phyloP scores from a whole-genome alignment of 2,797 vertebrate species.

The Sciurus vulgaris region DNA sequence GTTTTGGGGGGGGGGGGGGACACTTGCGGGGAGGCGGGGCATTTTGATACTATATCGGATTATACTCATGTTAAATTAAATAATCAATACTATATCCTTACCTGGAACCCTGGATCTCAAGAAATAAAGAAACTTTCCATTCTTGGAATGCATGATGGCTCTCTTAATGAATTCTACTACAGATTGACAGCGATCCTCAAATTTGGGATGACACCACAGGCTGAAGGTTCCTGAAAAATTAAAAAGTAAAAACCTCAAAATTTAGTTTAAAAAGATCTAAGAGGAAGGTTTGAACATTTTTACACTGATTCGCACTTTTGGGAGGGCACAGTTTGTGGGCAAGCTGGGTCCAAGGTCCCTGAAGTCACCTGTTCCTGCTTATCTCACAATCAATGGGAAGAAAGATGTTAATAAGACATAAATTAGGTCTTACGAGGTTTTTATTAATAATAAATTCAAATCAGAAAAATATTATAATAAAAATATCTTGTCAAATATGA shows the following conservation, averaged over 20 bases:
- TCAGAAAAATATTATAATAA: conserved; percentile 39
- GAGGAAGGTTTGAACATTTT: conserved; percentile 22
- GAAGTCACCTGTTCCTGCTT: background rate
- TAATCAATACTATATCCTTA: conserved; percentile 79
- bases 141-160: conserved; percentile 99
- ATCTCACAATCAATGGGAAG: background rate
- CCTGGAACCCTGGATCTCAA: conserved; percentile 97
- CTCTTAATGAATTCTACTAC: conserved; percentile 99
- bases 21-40: too few relatives aligned
- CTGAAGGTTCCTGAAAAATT: conserved; percentile 92
- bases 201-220: conserved; percentile 95
- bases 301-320: background rate
- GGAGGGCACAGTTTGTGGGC: background rate
- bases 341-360: background rate
- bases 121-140: conserved; percentile 98
- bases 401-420: background rate
- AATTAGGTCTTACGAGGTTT: conserved; percentile 5
- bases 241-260: conserved; percentile 27
- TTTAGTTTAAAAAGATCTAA: conserved; percentile 3
- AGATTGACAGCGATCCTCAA: conserved; percentile 98
- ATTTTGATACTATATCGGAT: background rate
- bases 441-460: conserved; percentile 44
- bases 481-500: background rate
- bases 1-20: background rate
- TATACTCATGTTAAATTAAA: background rate